Base-by-base conservation (phyloP, 2,797 vertebrate species). In the Macrochelys suwanniensis region DNA sequence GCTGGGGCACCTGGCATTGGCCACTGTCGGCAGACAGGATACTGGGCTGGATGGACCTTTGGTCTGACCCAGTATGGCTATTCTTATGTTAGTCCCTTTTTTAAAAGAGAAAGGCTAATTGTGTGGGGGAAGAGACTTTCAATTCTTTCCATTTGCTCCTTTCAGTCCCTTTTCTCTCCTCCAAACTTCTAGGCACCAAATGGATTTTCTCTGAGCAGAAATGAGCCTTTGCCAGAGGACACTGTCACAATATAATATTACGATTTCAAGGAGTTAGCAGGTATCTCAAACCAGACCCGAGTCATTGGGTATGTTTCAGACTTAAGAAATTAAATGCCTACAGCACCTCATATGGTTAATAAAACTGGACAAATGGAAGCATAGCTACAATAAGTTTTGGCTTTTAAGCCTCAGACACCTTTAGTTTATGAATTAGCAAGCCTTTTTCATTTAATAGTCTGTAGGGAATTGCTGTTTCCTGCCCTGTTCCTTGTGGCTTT, bases 351-450 rank as follows among this genome's bases (percentile, higher is more conserved):
- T 71, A 89, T 61, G 82, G 94, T 95, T 96, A 96, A 97, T 96
- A 97, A 97, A 97, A 94, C 47, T 83, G 81, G 90, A 91, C 96
- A 97, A 97, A 95, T 54, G 61, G 94, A 97, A 97, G 92, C 1
- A 0, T 1, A 4, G 56, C 37, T 94, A 90, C 91, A 78, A 28
- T 86, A 95, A 96, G 85, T 93, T 95, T 89, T 90, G 92, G 87
- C 78, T 79, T 93, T 89, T 95, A 92, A 95, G 92, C 88, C 84
- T 82, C 88, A 87, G 93, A 78, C 57, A 92, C 92, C 92, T 97
- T 76, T 51, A 77, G 94, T 95, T 97, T 97, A 96, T 96, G 94
- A 97, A 97, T 97, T 97, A 97, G 82, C 94, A 96, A 97, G 85
- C 37, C 88, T 92, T 95, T 96, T 95, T 90, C 93, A 95, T 97